phyloP scores from a whole-genome alignment of 2,888 invertebrate species.

The Thymelicus sylvestris region DNA sequence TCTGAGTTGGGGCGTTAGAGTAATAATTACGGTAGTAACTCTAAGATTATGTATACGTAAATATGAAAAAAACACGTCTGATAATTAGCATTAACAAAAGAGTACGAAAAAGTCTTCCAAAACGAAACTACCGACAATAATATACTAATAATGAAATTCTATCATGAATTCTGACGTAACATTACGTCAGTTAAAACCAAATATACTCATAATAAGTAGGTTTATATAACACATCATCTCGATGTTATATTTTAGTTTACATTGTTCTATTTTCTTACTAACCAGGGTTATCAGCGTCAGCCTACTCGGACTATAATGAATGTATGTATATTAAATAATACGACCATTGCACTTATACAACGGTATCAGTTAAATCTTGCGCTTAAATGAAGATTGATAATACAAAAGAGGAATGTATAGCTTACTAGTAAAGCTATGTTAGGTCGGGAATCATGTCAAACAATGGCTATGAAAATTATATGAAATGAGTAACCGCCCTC shows the following conservation, averaged over 20 bases:
- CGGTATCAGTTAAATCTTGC: slow-evolving; percentile 1
- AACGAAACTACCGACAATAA: too few species aligned
- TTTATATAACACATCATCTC: background rate
- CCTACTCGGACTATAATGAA: background rate
- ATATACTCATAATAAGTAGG: background rate
- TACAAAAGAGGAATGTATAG: background rate
- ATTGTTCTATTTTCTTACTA: slow-evolving; percentile 7
- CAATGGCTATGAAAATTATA: background rate
- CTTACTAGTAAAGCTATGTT: background rate
- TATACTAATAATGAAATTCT: too few species aligned
- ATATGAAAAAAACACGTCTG: too few species aligned
- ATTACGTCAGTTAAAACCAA: too few species aligned
- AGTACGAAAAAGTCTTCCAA: too few species aligned
- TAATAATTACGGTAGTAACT: too few species aligned
- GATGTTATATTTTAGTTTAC: background rate
- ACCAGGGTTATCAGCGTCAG: slow-evolving; percentile 11
- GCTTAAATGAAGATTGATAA: slow-evolving; percentile 1
- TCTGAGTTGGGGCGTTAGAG: too few species aligned
- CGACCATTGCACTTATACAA: background rate
- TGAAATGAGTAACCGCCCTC: too few species aligned
- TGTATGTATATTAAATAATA: background rate
- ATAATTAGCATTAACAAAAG: too few species aligned
- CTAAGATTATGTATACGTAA: too few species aligned
- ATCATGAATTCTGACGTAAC: too few species aligned
- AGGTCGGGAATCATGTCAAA: background rate